A percentile compares a stretch with the other conserved stretches of the same genome.
Evolutionary conservation across 1,140 invertebrate genomes (phyloP).

Genomic region (Drosophila grimshawi): DNA sequence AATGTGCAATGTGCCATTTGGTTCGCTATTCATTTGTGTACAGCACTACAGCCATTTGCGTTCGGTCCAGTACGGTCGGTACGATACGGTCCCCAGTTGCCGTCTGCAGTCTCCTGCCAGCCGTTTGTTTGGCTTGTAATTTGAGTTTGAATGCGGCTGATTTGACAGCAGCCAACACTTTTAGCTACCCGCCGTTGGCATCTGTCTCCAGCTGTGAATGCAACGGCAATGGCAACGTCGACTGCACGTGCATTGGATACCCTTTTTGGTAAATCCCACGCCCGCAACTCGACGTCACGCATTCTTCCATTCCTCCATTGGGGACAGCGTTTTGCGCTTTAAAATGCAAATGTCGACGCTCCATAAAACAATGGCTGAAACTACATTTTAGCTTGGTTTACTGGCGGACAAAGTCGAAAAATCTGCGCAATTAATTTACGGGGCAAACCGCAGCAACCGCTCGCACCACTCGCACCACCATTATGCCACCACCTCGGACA

Average conservation of each 20-base stretch:
- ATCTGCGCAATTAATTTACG: conserved; percentile 79
- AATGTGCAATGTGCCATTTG: conserved; percentile 42
- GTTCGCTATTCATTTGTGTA: conserved; percentile 48
- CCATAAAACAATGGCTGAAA: conserved; percentile 44
- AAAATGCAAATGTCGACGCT: conserved; percentile 70
- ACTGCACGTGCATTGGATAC: conserved; percentile 61
- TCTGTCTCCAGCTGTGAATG: conserved; percentile 65
- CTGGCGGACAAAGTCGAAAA: conserved; percentile 45
- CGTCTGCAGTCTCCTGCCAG: conserved; percentile 11
- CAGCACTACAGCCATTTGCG: background rate
- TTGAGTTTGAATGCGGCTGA: conserved; percentile 81
- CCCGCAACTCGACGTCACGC: conserved; percentile 36
- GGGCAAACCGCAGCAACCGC: conserved; percentile 68
- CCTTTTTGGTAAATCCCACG: conserved; percentile 36
- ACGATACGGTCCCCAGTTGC: conserved; percentile 15
- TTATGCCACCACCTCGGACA: background rate
- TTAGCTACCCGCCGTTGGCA: conserved; percentile 34
- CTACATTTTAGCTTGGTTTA: conserved; percentile 47
- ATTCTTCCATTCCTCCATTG: conserved; percentile 22
- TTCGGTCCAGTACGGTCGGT: conserved; percentile 1
- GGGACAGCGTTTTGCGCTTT: conserved; percentile 42
- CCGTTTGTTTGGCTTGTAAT: conserved; percentile 68
- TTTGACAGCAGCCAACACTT: conserved; percentile 78
- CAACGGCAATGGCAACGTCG: conserved; percentile 15
- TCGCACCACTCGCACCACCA: background rate